Base-by-base conservation (phyloP, 92 coral and sea anemone genomes). In the Pocillopora grandis region DNA sequence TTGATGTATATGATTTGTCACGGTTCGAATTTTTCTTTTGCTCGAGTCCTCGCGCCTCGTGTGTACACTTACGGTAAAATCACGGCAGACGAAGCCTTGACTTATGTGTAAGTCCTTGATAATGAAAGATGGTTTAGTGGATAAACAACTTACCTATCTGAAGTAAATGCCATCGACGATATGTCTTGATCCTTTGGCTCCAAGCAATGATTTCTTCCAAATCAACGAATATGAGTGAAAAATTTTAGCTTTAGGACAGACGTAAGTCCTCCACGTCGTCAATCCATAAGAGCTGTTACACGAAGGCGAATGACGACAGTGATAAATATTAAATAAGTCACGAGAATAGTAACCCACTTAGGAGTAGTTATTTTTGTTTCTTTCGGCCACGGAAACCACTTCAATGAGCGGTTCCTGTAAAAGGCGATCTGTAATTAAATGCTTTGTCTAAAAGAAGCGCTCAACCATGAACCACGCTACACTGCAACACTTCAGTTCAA, bases 401-500 rank as follows among this genome's bases (percentile, higher is more conserved):
- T 76, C 35, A 15, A 11, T 11, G 42, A 36, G 1, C 33, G 14
- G 19, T 7, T 59, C 57, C 61, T 27, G 37, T n/a, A 59, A 31
- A 18, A 16, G 17, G 58, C 56, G 12, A 76, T 59, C 2, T 48
- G 17, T 59, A 17, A 18, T 21, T 17, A 8, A 7, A 12, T 35
- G 42, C 71, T 52, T 56, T 1, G 37, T 49, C 52, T 19, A 77
- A 77, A 77, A 64, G 81, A 48, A 36, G 62, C 81, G 57, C 61
- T 59, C 81, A 63, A 36, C 81, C 72, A 60, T 77, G 20, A 77
- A 77, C 52, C 81, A 77, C 81, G 81, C 71, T 20, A 63, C 3
- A 42, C 2, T 35, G 37, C 12, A 37, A 42, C 81, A 77, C 59
- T 10, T 35, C 81, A 42, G 10, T 63, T 33, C 58, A 63, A n/a